Percentiles rank a stretch among this genome's conserved stretches.
These are phyloP conservation scores for Oceanodroma tethys DNA, from an alignment of 2,113 vertebrate genomes.

Conservation along the genomic window DNA sequence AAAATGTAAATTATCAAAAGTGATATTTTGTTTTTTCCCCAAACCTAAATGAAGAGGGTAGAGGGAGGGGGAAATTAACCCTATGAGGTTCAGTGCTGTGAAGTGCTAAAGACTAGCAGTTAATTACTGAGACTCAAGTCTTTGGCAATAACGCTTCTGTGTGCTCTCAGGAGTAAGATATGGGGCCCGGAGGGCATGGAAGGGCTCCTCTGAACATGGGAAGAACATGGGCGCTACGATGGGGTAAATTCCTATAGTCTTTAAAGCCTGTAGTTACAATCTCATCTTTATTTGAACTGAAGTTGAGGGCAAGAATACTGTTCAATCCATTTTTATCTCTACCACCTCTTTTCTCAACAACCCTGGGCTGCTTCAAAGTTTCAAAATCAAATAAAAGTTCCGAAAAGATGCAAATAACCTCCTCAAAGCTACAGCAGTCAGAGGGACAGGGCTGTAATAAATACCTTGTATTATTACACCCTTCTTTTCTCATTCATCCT, in stretches of 20 bases:
- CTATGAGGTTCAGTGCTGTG: neutral
- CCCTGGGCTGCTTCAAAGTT: neutral
- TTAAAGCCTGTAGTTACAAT: neutral
- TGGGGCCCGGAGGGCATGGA: fast-evolving
- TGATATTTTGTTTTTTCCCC: fast-evolving
- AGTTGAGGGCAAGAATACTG: neutral
- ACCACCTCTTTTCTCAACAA: neutral
- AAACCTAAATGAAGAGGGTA: neutral
- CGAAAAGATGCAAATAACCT: neutral
- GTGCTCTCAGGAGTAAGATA: neutral
- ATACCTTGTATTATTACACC: neutral
- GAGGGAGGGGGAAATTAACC: neutral
- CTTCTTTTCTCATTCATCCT: neutral
- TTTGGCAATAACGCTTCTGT: neutral
- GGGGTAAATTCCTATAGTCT: neutral
- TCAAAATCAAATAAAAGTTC: neutral
- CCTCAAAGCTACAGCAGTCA: neutral
- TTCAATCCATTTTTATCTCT: neutral
- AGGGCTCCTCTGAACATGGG: neutral
- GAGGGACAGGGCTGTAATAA: neutral
- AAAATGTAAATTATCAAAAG: neutral
- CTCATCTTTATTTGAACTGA: neutral
- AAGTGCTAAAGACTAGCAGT: neutral
- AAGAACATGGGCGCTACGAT: neutral
- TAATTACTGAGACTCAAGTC: neutral